phyloP scores from a whole-genome alignment of 1,140 invertebrate species.

The Penaeus vannamei region DNA sequence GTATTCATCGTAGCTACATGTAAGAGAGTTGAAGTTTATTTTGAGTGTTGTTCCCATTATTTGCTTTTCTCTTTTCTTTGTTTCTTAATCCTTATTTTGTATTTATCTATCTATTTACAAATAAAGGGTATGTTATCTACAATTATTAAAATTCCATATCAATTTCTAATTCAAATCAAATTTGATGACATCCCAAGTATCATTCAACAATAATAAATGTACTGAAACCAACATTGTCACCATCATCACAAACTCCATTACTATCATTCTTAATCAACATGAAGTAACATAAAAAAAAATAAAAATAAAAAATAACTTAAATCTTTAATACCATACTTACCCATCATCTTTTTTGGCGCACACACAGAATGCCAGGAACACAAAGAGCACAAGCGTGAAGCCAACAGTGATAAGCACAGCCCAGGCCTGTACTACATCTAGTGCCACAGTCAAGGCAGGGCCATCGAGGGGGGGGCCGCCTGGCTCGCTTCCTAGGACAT shows the following conservation, averaged over 20 bases:
- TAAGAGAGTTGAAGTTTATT: neutral
- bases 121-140: too few species aligned
- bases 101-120: too few species aligned
- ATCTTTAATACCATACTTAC: constrained; percentile 40
- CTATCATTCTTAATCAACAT: too few species aligned
- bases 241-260: neutral
- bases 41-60: too few species aligned
- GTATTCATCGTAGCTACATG: constrained; percentile 65
- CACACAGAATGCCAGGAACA: constrained; percentile 67
- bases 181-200: too few species aligned
- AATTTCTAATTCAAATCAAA: too few species aligned
- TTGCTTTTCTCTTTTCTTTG: too few species aligned
- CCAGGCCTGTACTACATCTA: constrained; percentile 67
- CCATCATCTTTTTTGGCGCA: constrained; percentile 67
- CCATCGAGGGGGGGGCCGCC: constrained; percentile 59
- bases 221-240: too few species aligned
- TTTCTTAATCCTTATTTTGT: too few species aligned
- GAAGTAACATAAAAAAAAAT: neutral
- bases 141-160: too few species aligned
- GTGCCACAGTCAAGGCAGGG: constrained; percentile 63
- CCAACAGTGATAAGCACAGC: constrained; percentile 66
- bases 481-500: constrained; percentile 44
- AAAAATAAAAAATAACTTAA: neutral
- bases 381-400: constrained; percentile 66
- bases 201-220: too few species aligned